Conservation (phyloP, 2,113 vertebrate species). For the Poecilia latipinna region DNA sequence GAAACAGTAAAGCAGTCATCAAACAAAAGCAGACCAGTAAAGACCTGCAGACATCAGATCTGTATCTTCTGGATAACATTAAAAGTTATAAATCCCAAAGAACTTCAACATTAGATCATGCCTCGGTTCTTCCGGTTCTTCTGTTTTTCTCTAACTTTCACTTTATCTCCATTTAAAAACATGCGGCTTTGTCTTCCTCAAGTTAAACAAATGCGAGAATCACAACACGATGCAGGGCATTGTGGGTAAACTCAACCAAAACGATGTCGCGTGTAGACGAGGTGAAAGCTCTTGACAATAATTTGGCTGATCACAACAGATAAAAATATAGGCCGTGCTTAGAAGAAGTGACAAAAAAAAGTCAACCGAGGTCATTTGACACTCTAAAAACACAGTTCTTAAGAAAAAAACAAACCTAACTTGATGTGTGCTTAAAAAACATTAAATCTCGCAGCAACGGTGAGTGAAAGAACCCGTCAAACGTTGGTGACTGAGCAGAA, state of each 20-base stretch:
- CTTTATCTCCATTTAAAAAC: too few relatives aligned
- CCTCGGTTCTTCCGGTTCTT: neutral
- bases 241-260: too few relatives aligned
- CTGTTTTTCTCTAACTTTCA: neutral
- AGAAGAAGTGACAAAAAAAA: too few relatives aligned
- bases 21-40: neutral
- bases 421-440: neutral
- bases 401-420: neutral
- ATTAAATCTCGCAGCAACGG: neutral
- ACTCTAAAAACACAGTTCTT: neutral
- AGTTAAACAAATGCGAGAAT: too few relatives aligned
- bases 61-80: neutral
- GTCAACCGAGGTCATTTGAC: neutral
- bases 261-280: neutral
- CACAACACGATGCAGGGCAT: too few relatives aligned
- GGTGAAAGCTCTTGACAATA: neutral
- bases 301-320: neutral
- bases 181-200: too few relatives aligned
- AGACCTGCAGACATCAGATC: neutral
- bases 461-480: slow-evolving; percentile 27
- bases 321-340: too few relatives aligned
- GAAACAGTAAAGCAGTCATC: neutral
- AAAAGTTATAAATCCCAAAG: neutral
- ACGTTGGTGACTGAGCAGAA: slow-evolving; percentile 47
- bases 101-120: neutral